Percentiles rank a stretch among this genome's conserved stretches.
Conservation (phyloP, 2,113 vertebrate genomes). For the Brienomyrus brachyistius region DNA sequence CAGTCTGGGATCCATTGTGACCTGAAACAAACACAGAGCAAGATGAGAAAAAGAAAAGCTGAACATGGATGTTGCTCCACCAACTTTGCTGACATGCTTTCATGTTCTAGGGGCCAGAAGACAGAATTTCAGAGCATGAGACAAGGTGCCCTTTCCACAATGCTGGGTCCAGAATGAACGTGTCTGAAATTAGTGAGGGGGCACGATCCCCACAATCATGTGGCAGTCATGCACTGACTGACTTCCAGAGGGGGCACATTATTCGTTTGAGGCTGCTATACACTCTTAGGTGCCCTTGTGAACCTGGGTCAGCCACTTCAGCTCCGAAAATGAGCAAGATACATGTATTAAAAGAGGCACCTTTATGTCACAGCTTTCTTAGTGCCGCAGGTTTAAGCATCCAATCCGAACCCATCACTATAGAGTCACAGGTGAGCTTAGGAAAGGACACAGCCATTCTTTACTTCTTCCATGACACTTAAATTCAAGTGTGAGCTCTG, state of each 20-base stretch:
- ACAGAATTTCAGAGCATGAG: neutral
- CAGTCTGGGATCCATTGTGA: constrained; percentile 62
- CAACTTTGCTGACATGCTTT: neutral
- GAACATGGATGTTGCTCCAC: neutral
- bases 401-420: neutral
- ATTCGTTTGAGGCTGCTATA: neutral
- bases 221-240: neutral
- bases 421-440: neutral
- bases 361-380: neutral
- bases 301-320: neutral
- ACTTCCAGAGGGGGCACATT: neutral
- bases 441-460: neutral
- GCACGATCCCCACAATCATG: neutral
- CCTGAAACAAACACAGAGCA: constrained; percentile 59
- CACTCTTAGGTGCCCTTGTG: neutral
- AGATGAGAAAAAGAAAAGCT: constrained; percentile 12
- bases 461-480: neutral
- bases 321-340: neutral
- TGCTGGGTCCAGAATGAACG: neutral
- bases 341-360: neutral
- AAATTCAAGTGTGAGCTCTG: too few species aligned
- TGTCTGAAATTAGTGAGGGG: neutral
- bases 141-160: neutral
- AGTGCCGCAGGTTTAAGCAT: neutral
- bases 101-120: neutral